Evolutionary conservation across 2,888 invertebrate genomes (phyloP).

Genomic region (Quadroppia sp.): DNA sequence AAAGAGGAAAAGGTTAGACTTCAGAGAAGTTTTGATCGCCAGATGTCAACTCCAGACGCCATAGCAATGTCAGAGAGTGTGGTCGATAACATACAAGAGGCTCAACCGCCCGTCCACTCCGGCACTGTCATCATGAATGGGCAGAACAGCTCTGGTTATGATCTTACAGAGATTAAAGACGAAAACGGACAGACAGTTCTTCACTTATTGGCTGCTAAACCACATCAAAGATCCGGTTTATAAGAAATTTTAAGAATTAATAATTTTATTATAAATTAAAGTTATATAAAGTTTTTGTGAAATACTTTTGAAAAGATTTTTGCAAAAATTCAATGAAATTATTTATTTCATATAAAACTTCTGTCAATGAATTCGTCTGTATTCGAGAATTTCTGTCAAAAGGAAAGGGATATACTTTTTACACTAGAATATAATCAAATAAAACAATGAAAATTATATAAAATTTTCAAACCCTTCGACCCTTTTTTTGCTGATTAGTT

Average conservation of each 20-base stretch:
- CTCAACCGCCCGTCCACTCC: not conserved
- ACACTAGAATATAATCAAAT: no score
- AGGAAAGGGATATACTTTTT: no score
- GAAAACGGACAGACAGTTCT: slow-evolving; percentile 85
- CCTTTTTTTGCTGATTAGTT: no score
- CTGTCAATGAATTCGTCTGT: no score
- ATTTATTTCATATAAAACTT: no score
- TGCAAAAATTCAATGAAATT: no score
- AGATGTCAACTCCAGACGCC: slow-evolving; percentile 23
- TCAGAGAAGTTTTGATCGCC: slow-evolving; percentile 37
- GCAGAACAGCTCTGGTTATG: slow-evolving; percentile 21
- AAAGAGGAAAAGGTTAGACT: slow-evolving; percentile 42
- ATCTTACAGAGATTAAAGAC: slow-evolving; percentile 59
- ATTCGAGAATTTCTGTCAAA: no score
- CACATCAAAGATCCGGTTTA: slow-evolving; percentile 65
- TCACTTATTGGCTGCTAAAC: slow-evolving; percentile 78
- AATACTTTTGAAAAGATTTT: no score
- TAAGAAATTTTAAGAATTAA: not conserved
- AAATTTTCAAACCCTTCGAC: no score
- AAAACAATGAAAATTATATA: no score
- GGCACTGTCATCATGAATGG: slow-evolving; percentile 1
- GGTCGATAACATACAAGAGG: slow-evolving; percentile 38
- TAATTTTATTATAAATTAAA: not conserved
- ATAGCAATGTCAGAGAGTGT: slow-evolving; percentile 22
- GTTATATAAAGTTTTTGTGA: not conserved